Evolutionary conservation across 1,140 invertebrate species (phyloP).

Genomic region (Ericerus pela): DNA sequence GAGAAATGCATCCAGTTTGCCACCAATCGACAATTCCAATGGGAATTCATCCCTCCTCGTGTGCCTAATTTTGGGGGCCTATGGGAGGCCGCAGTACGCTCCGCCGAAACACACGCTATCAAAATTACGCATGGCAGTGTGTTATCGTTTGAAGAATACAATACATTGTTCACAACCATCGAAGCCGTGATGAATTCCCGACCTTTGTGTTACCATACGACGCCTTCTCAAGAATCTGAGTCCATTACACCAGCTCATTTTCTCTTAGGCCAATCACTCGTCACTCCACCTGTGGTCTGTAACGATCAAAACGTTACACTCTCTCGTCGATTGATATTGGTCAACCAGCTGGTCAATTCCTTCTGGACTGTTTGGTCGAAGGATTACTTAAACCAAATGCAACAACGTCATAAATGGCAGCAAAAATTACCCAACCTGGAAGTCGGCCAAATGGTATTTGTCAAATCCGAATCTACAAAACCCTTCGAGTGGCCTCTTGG

Average conservation of each 20-base stretch:
- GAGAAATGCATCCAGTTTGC: background rate
- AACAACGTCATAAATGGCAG: background rate
- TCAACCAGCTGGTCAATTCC: background rate
- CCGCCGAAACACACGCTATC: slow-evolving; percentile 24
- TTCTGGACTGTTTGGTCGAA: background rate
- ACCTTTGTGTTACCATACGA: slow-evolving; percentile 19
- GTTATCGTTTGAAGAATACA: slow-evolving; percentile 25
- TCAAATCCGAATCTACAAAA: background rate
- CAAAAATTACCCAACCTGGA: background rate
- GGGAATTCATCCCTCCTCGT: slow-evolving; percentile 26
- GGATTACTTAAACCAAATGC: background rate
- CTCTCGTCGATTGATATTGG: background rate
- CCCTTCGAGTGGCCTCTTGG: background rate
- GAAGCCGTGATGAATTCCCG: slow-evolving; percentile 27
- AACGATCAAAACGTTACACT: background rate
- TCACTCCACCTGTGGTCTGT: background rate
- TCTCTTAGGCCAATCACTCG: background rate
- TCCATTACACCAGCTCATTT: slow-evolving; percentile 1
- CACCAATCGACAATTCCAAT: slow-evolving; percentile 6
- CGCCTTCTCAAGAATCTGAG: slow-evolving; percentile 21
- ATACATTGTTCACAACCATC: slow-evolving; percentile 24
- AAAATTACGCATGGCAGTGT: slow-evolving; percentile 16
- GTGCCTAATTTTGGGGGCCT: slow-evolving; percentile 26
- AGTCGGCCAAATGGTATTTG: background rate
- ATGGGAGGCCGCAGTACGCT: slow-evolving; percentile 27